Evolutionary conservation across 2,797 vertebrate genomes (phyloP), one percentile per base, ranked within the genome.

Genomic region (Danio choprae): DNA sequence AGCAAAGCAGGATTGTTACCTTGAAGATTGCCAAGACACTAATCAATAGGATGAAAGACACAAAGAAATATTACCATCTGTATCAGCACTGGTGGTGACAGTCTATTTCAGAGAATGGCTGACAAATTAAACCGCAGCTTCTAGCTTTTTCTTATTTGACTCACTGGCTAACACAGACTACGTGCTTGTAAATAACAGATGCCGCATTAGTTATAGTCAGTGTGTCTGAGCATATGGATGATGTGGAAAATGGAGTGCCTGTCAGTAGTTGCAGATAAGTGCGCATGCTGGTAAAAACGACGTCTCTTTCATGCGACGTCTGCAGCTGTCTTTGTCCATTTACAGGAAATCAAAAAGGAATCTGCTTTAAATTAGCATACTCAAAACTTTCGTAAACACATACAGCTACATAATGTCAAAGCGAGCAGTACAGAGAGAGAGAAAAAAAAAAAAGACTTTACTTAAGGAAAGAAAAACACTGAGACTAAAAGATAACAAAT

Each of bases 241-340:
- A 67, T 41, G 18, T 62, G 18, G 22, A 70, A 69, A 72, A 79
- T 46, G n/a, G 16, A 73, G 56, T 53, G 43, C 22, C 43, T 79
- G 62, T 83, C 55, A 69, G 75, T 65, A 58, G 51, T 68, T 65
- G 55, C 69, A 56, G 76, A 83, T 74, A 67, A 83, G 62, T 41
- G 40, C 20, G 43, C 18, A 55, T 40, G 29, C 62, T 74, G 69
- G 68, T 80, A 58, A 68, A 29, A 29, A 29, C n/a, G 6, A 79
- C 56, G 51, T 44, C 63, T 44, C 10, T 63, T 72, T 83, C 29
- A 62, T 67, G 46, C 12, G 51, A 9, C 3, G 43, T 71, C 60
- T 62, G 38, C 67, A 71, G 56, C 46, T 65, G 78, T 65, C 48
- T 73, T 71, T 71, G 56, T 55, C 48, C 18, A 64, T 63, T 51